phyloP scores from a whole-genome alignment of 2,888 invertebrate genomes.

The Sinhomidia bicolor region DNA sequence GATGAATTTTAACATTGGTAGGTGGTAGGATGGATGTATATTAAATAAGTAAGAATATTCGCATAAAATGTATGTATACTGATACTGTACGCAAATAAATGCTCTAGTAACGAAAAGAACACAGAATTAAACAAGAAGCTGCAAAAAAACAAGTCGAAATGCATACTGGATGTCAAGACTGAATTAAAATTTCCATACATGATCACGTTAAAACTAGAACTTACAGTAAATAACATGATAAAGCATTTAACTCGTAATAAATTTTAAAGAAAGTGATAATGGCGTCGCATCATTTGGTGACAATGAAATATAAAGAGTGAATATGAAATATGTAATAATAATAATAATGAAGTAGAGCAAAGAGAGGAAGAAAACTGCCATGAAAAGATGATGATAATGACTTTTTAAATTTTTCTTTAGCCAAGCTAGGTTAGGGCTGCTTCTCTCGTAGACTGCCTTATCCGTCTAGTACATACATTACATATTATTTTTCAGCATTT shows the following conservation, averaged over 20 bases:
- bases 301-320: neutral
- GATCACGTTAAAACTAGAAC: too few species aligned
- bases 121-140: too few species aligned
- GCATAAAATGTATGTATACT: too few species aligned
- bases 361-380: slow-evolving; percentile 3
- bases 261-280: neutral
- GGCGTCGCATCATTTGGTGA: neutral
- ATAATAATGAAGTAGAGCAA: too few species aligned
- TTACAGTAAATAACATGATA: neutral
- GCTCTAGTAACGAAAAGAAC: too few species aligned
- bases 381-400: slow-evolving; percentile 29
- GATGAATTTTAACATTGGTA: too few species aligned
- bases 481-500: neutral
- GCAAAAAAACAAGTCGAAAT: too few species aligned
- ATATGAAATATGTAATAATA: neutral
- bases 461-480: neutral
- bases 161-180: too few species aligned
- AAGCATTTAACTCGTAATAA: neutral
- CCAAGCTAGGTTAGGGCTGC: slow-evolving; percentile 33
- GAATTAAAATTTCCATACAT: too few species aligned
- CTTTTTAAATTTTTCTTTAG: slow-evolving; percentile 15
- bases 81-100: too few species aligned
- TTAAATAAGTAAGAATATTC: too few species aligned
- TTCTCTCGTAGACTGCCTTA: neutral
- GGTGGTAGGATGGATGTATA: too few species aligned